Base-by-base conservation (phyloP, 2,888 invertebrate genomes). In the Eupithecia dodoneata region DNA sequence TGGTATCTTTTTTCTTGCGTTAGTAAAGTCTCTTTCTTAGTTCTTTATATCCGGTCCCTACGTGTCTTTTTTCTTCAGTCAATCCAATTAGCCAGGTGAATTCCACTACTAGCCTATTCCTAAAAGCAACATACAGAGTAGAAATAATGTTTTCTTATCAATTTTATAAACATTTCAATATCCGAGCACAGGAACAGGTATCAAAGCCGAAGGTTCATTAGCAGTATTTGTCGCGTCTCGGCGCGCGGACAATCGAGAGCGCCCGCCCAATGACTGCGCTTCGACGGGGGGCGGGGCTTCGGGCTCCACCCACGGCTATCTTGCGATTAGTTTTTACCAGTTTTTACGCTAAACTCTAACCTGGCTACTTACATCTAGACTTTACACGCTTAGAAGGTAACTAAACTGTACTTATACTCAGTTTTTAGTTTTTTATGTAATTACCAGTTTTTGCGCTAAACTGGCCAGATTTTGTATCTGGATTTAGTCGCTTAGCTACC, bases 181-280 rank as follows among this genome's bases (percentile, higher is more conserved):
- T 7, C 3, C 4, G 47, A 74, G 70, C 63, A 73, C 55, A 52
- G 69, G 55, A 69, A 70, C 72, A 74, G 72, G 75, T 67, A 73
- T 71, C 66, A 73, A 55, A 78, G 69, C 74, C 79, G 76, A 76
- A 77, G 73, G 15, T 69, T 45, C 44, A 45, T 69, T 75, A 72
- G 67, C 67, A 66, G 49, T 45, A 44, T 71, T 79, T 82, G 82
- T 82, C 80, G 79, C 81, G 75, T 69, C 73, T 49, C 65, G 74
- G 45, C 65, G 71, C 82, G 80, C 76, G 80, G 73, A 75, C 78
- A 72, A 74, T 72, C 74, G 45, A 9, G 47, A 6, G 74, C 81
- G 85, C 90, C 55, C 89, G 92, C 92, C 93, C 93, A 91, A 87
- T 90, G 91, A 88, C 90, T 91, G 92, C 90, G 92, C 92, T 87